Percentiles rank a stretch among this genome's conserved stretches.
phyloP scores from a whole-genome alignment of 2,113 vertebrate genomes.

The Hypomesus transpacificus region DNA sequence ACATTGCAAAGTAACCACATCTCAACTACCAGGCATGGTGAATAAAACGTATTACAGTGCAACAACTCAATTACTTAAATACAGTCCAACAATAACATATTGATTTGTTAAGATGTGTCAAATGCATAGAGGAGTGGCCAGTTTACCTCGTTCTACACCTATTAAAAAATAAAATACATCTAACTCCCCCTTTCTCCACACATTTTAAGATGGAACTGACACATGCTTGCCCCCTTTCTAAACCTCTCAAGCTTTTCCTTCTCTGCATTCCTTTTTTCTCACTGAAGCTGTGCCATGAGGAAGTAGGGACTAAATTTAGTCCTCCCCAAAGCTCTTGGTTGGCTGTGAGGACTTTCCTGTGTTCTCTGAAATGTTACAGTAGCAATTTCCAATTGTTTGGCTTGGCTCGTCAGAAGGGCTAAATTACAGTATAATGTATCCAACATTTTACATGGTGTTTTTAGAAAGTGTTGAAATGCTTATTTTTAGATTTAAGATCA shows the following conservation, averaged over 20 bases:
- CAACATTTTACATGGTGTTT: slow-evolving; percentile 13
- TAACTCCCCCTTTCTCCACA: slow-evolving; percentile 6
- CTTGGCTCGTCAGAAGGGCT: slow-evolving; percentile 29
- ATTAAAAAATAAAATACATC: no score
- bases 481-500: not conserved
- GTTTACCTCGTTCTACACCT: not conserved
- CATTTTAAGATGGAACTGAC: slow-evolving; percentile 15
- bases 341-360: slow-evolving; percentile 65
- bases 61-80: no score
- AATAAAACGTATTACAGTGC: no score
- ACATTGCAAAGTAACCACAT: no score
- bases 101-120: no score
- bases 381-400: slow-evolving; percentile 35
- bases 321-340: slow-evolving; percentile 43
- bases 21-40: no score
- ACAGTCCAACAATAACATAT: no score
- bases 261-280: slow-evolving; percentile 33
- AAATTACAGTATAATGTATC: slow-evolving; percentile 54
- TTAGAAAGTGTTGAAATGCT: slow-evolving; percentile 3
- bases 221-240: slow-evolving; percentile 26
- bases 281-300: slow-evolving; percentile 58
- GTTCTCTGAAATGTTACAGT: slow-evolving; percentile 50
- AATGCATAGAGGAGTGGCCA: no score
- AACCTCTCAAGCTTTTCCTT: slow-evolving; percentile 26
- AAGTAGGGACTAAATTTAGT: slow-evolving; percentile 66